These are phyloP conservation scores for Leptura quadrifasciata DNA, from an alignment of 2,888 invertebrate species.

Conservation along the genomic window DNA sequence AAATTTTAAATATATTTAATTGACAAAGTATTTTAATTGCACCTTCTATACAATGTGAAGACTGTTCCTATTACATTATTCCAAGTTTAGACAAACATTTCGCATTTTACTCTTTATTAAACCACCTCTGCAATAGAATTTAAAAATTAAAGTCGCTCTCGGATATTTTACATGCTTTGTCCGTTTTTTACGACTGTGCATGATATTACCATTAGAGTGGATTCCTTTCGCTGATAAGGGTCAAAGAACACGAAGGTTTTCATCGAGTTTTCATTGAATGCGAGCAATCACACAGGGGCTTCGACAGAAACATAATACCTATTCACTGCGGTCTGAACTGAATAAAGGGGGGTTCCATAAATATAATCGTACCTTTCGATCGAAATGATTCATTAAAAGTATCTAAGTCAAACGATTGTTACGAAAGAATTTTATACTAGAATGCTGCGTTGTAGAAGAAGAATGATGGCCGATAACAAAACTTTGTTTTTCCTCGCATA, in stretches of 20 bases:
- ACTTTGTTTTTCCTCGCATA: not conserved
- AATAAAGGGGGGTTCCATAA: not conserved
- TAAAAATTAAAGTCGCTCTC: not conserved
- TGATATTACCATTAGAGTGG: constrained; percentile 21
- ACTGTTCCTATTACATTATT: too few species aligned
- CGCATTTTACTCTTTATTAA: not conserved
- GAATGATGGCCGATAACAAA: not conserved
- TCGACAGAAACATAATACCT: constrained; percentile 25
- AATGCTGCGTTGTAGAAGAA: not conserved
- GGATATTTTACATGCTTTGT: not conserved
- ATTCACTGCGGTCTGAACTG: constrained; percentile 10
- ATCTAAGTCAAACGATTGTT: not conserved
- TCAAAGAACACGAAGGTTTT: constrained; percentile 31
- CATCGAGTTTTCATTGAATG: constrained; percentile 34
- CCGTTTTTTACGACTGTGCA: constrained; percentile 12
- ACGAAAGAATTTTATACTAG: not conserved
- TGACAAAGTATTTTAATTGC: too few species aligned
- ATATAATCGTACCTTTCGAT: constrained; percentile 2
- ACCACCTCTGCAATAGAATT: not conserved
- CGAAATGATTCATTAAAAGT: constrained; percentile 4
- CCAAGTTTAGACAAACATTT: not conserved
- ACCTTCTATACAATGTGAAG: too few species aligned
- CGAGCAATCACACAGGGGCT: constrained; percentile 33
- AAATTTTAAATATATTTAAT: too few species aligned
- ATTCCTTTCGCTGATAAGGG: constrained; percentile 36